Conservation (phyloP, 2,113 vertebrate genomes). For the Melanotaenia duboulayi region DNA sequence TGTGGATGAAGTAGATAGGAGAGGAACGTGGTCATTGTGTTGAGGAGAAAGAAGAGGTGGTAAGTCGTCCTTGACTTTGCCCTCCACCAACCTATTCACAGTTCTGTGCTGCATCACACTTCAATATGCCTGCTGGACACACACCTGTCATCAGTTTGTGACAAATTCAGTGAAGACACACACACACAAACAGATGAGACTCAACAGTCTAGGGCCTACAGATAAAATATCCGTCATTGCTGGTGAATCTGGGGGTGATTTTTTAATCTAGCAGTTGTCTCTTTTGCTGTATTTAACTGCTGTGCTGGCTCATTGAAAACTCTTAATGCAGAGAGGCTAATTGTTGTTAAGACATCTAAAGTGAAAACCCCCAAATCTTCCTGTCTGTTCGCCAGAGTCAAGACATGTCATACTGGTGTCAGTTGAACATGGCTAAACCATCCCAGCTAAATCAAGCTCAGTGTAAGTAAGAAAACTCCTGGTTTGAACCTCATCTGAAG, state of each 20-base stretch:
- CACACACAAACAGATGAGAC: conserved; percentile 9
- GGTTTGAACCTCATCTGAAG: too few species aligned
- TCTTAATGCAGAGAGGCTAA: not conserved
- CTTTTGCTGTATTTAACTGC: not conserved
- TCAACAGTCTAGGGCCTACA: not conserved
- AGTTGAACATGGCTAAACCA: not conserved
- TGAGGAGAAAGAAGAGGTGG: not conserved
- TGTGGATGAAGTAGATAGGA: conserved; percentile 1
- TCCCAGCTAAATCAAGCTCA: too few species aligned
- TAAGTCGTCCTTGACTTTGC: conserved; percentile 45
- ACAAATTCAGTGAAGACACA: conserved; percentile 20
- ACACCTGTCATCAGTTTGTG: conserved; percentile 54
- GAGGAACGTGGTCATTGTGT: not conserved
- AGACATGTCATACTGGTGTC: not conserved
- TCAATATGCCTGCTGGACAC: conserved; percentile 11
- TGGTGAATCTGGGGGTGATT: not conserved
- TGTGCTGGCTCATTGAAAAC: not conserved
- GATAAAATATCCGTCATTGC: not conserved
- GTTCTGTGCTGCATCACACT: conserved; percentile 8
- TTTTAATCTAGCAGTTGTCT: not conserved
- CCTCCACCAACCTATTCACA: conserved; percentile 24
- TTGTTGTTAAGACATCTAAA: not conserved
- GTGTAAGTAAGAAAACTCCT: too few species aligned
- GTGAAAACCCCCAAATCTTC: not conserved
- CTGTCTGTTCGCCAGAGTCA: not conserved